Conservation (phyloP, 2,113 vertebrate species). For the Brachyhypopomus occidentalis region DNA sequence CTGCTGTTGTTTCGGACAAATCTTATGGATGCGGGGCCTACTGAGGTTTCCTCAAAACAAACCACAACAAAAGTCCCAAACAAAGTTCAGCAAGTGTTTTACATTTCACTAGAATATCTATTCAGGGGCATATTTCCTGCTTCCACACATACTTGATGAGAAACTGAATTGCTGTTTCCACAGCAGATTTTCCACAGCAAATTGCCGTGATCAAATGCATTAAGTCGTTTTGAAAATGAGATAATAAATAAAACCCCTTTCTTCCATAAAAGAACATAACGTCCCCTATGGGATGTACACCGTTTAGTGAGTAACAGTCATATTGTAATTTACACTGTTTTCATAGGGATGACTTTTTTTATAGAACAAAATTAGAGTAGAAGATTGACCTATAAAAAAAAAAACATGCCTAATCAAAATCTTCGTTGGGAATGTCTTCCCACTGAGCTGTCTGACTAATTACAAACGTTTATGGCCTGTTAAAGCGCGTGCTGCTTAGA, state of each 20-base stretch:
- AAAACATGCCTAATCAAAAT: not conserved
- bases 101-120: not conserved
- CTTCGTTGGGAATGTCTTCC: not conserved
- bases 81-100: conserved; percentile 10
- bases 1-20: conserved; percentile 52
- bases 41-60: conserved; percentile 10
- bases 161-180: not conserved
- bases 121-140: not conserved
- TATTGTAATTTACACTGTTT: not conserved
- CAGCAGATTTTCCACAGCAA: not conserved
- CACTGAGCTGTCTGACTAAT: not conserved
- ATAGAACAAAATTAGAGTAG: conserved; percentile 2
- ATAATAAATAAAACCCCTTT: not conserved
- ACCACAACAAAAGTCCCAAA: conserved; percentile 1
- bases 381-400: conserved; percentile 1
- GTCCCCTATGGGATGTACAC: not conserved
- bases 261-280: not conserved
- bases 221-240: not conserved
- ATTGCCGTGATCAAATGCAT: not conserved
- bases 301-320: conserved; percentile 6
- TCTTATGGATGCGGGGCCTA: conserved; percentile 26
- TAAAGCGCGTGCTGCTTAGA: not conserved
- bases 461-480: not conserved
- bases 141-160: not conserved
- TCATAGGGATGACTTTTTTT: not conserved